Base-by-base conservation (phyloP, 1,140 invertebrate genomes). In the Grapholita molesta region DNA sequence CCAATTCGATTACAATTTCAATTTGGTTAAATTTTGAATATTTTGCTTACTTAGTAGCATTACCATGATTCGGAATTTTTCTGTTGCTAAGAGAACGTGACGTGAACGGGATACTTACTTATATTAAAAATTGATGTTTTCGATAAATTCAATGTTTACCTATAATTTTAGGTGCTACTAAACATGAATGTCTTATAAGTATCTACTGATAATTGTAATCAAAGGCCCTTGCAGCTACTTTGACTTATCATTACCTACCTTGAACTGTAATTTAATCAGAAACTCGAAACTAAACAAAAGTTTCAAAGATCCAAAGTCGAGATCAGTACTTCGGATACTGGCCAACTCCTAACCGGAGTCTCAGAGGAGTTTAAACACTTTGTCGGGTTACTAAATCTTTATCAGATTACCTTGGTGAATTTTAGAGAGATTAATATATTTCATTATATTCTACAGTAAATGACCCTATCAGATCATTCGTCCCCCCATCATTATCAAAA, bases 261-360 rank as follows among this genome's bases (percentile, higher is more conserved):
- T 48, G 42, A 42, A 42, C 38, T 42, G 15, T 42, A 42, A 48
- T 18, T 21, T 21, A 8, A 48, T 48, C 18, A 21, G 12, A 21
- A 48, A 48, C 42, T 48, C 5, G 42, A 48, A 48, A 48, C 38
- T 48, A 21, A 30, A 2, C 8, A 48, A 61, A 12, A 61, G 55
- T 61, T 61, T 61, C 55, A 61, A 61, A 61, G 25, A 12, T 5
- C 28, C 55, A 61, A 61, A 61, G 55, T 61, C 55, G 24, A 9
- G 24, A 57, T 57, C 52, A 8, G 8, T 61, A 15, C 25, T n/a
- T 25, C 9, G 32, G 55, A 61, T 61, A 30, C 15, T n/a, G 21
- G 53, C 55, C 30, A 18, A 61, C 12, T 61, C 55, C 25, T 25
- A 23, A 28, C 30, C 55, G 7, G 24, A 30, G 6, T 30, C 28